These are phyloP conservation scores for Emberiza fucata DNA, from an alignment of 2,113 vertebrate genomes.

Conservation along the genomic window DNA sequence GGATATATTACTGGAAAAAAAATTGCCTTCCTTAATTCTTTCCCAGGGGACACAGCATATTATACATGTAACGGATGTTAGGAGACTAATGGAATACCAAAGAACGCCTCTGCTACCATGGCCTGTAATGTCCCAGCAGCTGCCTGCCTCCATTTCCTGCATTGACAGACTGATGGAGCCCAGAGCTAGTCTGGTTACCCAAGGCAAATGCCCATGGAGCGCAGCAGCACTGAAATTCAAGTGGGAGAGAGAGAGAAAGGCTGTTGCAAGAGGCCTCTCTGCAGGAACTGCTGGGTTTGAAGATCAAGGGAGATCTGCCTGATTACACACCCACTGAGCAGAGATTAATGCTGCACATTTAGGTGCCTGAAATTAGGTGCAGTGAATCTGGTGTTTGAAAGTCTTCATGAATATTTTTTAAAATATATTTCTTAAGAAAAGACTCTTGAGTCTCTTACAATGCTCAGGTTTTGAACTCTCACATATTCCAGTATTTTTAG, in stretches of 20 bases:
- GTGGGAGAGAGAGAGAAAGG: background rate
- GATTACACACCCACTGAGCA: accelerated
- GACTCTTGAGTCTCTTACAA: background rate
- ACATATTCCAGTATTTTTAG: background rate
- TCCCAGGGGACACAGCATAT: background rate
- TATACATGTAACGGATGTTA: background rate
- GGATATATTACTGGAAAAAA: background rate
- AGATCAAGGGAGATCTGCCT: background rate
- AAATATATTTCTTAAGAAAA: background rate
- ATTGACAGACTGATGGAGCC: accelerated
- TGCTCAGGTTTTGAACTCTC: background rate
- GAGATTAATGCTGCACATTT: background rate
- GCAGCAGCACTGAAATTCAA: background rate
- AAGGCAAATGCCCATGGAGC: background rate
- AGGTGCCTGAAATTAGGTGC: background rate
- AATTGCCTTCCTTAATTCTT: background rate
- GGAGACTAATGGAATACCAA: background rate
- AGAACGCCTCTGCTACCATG: background rate
- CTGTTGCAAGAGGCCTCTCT: background rate
- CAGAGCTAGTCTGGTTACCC: background rate
- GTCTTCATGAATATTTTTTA: background rate
- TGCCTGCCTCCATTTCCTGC: background rate
- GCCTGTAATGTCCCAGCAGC: background rate
- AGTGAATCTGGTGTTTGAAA: background rate
- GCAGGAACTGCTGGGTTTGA: background rate